Percentiles rank a stretch among this genome's conserved stretches.
Evolutionary conservation across 2,113 vertebrate species (phyloP).

Genomic region (Nyctereutes procyonoides): DNA sequence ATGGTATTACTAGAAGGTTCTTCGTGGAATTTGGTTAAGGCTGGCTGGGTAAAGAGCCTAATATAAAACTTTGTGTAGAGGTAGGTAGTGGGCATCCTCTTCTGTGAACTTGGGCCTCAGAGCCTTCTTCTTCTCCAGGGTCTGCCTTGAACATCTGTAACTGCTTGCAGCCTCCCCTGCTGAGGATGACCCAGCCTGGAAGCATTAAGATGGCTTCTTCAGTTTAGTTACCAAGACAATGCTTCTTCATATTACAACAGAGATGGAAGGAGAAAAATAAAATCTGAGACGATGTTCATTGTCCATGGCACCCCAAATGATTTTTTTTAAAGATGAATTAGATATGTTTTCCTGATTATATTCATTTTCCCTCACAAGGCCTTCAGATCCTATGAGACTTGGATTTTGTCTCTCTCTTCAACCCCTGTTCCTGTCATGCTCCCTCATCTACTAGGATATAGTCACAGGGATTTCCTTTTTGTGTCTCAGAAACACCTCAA

Average conservation of each 20-base stretch:
- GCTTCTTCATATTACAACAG: background rate
- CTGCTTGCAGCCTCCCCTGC: background rate
- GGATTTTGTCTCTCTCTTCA: background rate
- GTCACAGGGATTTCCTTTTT: background rate
- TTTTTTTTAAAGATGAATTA: background rate
- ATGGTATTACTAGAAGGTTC: background rate
- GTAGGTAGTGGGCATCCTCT: background rate
- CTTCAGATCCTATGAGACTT: background rate
- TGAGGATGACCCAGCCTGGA: background rate
- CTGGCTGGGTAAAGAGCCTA: background rate
- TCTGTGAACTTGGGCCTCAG: background rate
- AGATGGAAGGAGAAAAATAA: background rate
- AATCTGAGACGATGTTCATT: background rate
- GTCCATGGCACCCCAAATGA: background rate
- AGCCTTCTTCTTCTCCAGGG: background rate
- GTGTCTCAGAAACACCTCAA: background rate
- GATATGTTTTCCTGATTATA: background rate
- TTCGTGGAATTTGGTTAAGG: background rate
- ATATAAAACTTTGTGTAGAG: background rate
- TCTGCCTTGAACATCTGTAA: background rate
- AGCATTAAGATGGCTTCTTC: background rate
- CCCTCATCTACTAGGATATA: background rate
- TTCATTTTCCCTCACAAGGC: background rate
- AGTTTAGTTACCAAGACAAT: background rate
- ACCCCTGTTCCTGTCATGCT: accelerated